A percentile compares a stretch with the other conserved stretches of the same genome.
Conservation (phyloP, 2,888 invertebrate genomes). For the Cryptocheilus praepositus region DNA sequence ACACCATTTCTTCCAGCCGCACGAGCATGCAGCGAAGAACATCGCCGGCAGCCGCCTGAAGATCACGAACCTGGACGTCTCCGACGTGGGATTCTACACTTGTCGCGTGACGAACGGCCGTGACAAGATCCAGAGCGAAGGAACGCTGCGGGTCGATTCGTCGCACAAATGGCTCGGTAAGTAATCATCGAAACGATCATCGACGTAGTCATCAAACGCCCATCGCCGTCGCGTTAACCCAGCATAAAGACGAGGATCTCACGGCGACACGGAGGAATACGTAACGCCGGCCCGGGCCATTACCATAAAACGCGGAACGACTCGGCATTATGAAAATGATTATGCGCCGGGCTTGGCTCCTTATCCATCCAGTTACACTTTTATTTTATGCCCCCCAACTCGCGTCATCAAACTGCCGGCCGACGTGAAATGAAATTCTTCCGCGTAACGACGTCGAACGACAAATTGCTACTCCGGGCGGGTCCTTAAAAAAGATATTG, state of each 20-base stretch:
- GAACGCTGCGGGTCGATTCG: conserved; percentile 57
- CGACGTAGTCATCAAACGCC: background rate
- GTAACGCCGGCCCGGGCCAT: background rate
- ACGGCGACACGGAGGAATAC: no score
- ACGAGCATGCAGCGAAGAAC: conserved; percentile 64
- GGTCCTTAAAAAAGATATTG: no score
- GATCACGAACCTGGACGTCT: conserved; percentile 61
- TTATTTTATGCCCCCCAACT: background rate
- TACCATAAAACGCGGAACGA: background rate
- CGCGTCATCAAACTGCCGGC: no score
- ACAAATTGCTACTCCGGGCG: no score
- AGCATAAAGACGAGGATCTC: no score
- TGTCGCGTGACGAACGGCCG: conserved; percentile 66
- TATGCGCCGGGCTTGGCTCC: conserved; percentile 4
- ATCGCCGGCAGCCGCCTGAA: conserved; percentile 64
- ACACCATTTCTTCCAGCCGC: conserved; percentile 50
- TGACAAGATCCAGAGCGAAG: conserved; percentile 66
- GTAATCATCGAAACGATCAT: conserved; percentile 25
- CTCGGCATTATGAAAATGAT: conserved; percentile 4
- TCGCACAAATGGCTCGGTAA: conserved; percentile 53
- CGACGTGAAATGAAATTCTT: no score
- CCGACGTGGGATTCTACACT: conserved; percentile 64
- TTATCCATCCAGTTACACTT: conserved; percentile 2
- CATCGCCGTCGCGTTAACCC: no score
- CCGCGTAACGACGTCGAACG: no score